phyloP scores from a whole-genome alignment of 2,113 vertebrate species.

The Mesocricetus auratus region DNA sequence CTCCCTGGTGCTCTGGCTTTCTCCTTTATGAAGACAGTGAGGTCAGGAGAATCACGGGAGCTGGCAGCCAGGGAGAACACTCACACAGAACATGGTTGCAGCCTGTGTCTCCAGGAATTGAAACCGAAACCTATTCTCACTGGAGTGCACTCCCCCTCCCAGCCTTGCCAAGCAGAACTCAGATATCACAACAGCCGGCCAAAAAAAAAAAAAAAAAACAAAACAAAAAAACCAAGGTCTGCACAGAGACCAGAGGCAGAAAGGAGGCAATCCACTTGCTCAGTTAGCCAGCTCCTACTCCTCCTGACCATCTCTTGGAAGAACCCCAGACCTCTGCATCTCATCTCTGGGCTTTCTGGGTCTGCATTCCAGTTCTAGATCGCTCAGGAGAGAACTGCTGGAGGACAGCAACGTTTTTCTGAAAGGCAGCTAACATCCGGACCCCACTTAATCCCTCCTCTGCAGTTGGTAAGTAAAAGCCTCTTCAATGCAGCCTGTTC shows the following conservation, averaged over 20 bases:
- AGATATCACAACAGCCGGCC: not conserved
- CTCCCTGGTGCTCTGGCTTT: not conserved
- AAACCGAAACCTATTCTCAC: conserved; percentile 9
- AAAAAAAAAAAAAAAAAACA: too few species aligned
- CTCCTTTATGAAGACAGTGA: not conserved
- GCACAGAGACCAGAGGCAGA: not conserved
- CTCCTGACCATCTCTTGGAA: not conserved
- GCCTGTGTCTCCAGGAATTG: not conserved
- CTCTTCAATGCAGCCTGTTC: not conserved
- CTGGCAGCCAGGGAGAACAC: too few species aligned
- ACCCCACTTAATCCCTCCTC: not conserved
- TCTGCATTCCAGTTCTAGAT: not conserved
- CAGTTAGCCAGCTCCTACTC: not conserved
- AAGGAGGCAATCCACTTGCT: not conserved
- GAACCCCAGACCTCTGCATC: not conserved
- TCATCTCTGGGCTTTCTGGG: not conserved
- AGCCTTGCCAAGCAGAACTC: too few species aligned
- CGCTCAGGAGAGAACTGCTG: not conserved
- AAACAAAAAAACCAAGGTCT: not conserved
- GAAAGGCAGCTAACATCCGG: not conserved
- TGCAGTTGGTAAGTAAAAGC: not conserved
- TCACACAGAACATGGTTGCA: too few species aligned
- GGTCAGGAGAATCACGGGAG: not conserved
- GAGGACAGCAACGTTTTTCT: not conserved
- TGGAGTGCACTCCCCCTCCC: not conserved